Evolutionary conservation across 1,140 invertebrate species (phyloP), one percentile per base, ranked within the genome.

Genomic region (Bombus polaris): DNA sequence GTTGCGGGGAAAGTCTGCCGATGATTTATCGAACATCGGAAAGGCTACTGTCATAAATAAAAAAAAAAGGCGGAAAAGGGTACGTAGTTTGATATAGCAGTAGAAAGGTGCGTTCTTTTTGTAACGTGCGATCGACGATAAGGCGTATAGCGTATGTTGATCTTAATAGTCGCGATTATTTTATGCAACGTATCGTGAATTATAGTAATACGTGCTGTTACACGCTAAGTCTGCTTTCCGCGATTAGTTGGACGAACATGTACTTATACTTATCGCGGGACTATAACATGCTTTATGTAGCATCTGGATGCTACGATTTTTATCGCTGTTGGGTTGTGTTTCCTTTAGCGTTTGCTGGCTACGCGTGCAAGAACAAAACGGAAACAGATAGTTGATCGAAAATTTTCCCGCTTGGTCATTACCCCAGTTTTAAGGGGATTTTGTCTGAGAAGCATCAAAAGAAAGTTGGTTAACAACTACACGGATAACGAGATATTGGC

Each of bases 21-120:
- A 74, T 83, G 81, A 83, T 83, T 35, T 78, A 57, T 78, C 37
- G 74, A 35, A 13, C 44, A 68, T 77, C 44, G 74, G 62, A 57
- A 68, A 53, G 62, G 62, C 35, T 22, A 12, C 28, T 73, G 79
- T 68, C 44, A 42, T 68, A 76, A 83, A 83, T 83, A 70, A 76
- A 13, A 39, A 76, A 28, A 25, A n/a, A 18, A 39, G 13, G 4
- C 1, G n/a, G 12, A 13, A n/a, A 12, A 18, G 15, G 25, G 32
- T 8, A 25, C 42, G 42, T 22, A 73, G 68, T 73, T 81, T 35
- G 47, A 28, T 39, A 28, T 6, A 5, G 6, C 5, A n/a, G 73
- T 1, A 18, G 74, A 1, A 15, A 37, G 9, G 15, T 0, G 37
- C 9, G 25, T 39, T 12, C 6, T 62, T 77, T 39, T 77, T 32